phyloP scores from a whole-genome alignment of 2,888 invertebrate genomes.

The Psylliodes chrysocephalus region DNA sequence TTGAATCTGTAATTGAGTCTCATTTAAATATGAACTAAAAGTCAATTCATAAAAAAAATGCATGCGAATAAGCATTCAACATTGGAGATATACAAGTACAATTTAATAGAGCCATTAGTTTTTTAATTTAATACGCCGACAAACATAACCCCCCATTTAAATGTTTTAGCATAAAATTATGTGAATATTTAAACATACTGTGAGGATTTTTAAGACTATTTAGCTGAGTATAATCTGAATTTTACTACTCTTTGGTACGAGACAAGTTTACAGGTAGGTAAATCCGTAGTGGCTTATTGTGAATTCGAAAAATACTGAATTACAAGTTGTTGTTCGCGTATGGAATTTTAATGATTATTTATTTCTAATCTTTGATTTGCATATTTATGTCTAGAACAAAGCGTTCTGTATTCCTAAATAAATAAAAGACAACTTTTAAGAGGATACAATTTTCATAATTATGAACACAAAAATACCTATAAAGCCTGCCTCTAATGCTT shows the following conservation, averaged over 20 bases:
- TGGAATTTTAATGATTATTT: conserved; percentile 9
- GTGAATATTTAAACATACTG: conserved; percentile 57
- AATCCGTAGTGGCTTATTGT: conserved; percentile 48
- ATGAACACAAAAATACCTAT: too few relatives aligned
- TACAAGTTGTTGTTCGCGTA: conserved; percentile 30
- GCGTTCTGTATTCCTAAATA: too few relatives aligned
- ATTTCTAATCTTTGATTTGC: background rate
- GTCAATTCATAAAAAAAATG: conserved; percentile 45
- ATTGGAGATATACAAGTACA: conserved; percentile 57
- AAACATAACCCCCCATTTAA: conserved; percentile 55
- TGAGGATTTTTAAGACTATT: conserved; percentile 57
- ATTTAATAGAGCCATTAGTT: conserved; percentile 63
- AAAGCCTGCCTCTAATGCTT: too few relatives aligned
- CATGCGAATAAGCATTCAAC: conserved; percentile 48
- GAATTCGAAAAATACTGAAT: conserved; percentile 41
- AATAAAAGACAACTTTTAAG: too few relatives aligned
- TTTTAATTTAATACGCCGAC: conserved; percentile 62
- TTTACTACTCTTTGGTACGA: conserved; percentile 51
- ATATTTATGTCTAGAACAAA: background rate
- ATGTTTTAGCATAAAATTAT: conserved; percentile 59
- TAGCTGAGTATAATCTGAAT: conserved; percentile 54
- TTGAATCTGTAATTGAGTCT: conserved; percentile 35
- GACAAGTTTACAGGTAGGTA: conserved; percentile 52
- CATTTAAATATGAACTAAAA: conserved; percentile 45
- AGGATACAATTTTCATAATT: too few relatives aligned